Base-by-base conservation (phyloP, 2,797 vertebrate species). In the Phalloptychus januarius region DNA sequence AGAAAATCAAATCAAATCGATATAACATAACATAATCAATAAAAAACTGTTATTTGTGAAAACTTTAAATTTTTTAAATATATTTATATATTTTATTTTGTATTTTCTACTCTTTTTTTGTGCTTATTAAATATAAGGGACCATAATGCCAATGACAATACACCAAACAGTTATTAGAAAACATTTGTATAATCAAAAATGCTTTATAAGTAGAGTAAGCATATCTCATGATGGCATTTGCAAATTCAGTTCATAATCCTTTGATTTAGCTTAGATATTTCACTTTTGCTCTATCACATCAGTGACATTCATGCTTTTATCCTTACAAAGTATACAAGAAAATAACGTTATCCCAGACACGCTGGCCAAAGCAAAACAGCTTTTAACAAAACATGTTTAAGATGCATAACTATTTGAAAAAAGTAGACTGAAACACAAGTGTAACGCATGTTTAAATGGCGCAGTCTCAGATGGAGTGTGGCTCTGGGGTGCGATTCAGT, bases 281-380 rank as follows among this genome's bases (percentile, higher is more conserved):
- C 16, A 71, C 13, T 25, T 71, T 71, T 46, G 15, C n/a, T 1
- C 16, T 5, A 40, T 67, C 63, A 11, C 61, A 63, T 7, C 33
- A 36, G 8, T 15, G 3, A 38, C 23, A 2, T n/a, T 7, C 0
- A 15, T n/a, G 38, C 65, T 69, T 15, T 44, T 69, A 13, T 38
- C 65, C 23, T 7, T 13, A 25, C 40, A 44, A 42, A 42, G 36
- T 42, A 40, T 42, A 69, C 40, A 67, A 40, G 23, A 42, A 40
- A 42, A 10, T 13, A 5, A 40, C 23, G 12, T 69, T 69, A 5
- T 69, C 20, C 6, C 3, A 33, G 38, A 25, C 65, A 23, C 5
- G 73, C 72, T 45, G 18, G 77, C 54, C 33, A 56, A 75, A 77
- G 75, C 78, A 78, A 85, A 89, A 81, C 63, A 7, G 80, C 85